A percentile compares a stretch with the other conserved stretches of the same genome.
phyloP scores from a whole-genome alignment of 2,113 vertebrate genomes.

The Chunga burmeisteri region DNA sequence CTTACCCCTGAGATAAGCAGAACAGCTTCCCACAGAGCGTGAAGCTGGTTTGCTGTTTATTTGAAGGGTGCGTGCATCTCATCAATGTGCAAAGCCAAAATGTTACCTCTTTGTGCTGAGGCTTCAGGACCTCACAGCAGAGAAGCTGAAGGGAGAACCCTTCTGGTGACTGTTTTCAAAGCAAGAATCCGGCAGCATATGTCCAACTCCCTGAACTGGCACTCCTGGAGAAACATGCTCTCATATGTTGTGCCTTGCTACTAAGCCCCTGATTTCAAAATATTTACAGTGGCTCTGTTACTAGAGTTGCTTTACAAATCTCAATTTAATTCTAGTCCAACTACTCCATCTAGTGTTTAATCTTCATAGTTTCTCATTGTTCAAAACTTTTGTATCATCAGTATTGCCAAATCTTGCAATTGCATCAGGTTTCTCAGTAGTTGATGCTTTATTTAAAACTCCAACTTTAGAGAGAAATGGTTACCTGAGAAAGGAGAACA shows the following conservation, averaged over 20 bases:
- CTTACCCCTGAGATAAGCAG: not conserved
- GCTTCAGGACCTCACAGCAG: not conserved
- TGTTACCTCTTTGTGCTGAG: fast-evolving
- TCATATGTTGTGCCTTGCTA: not conserved
- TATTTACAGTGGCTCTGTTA: constrained; percentile 17
- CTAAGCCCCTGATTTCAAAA: not conserved
- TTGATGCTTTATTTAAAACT: not conserved
- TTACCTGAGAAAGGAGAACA: not conserved
- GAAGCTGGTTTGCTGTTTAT: not conserved
- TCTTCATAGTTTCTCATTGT: not conserved
- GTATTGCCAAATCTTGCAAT: not conserved
- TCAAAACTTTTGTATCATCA: not conserved
- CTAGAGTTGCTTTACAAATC: not conserved
- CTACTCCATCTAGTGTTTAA: constrained; percentile 59
- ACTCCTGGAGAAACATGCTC: not conserved
- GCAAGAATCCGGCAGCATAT: not conserved
- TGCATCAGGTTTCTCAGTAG: not conserved
- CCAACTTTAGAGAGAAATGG: not conserved
- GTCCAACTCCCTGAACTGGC: not conserved
- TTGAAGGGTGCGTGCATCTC: not conserved
- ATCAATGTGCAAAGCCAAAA: not conserved
- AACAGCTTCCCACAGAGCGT: not conserved
- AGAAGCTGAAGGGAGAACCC: not conserved
- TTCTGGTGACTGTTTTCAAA: not conserved
- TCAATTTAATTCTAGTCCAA: constrained; percentile 29